Evolutionary conservation across 2,113 vertebrate species (phyloP).

Genomic region (Myrmecophaga tridactyla): DNA sequence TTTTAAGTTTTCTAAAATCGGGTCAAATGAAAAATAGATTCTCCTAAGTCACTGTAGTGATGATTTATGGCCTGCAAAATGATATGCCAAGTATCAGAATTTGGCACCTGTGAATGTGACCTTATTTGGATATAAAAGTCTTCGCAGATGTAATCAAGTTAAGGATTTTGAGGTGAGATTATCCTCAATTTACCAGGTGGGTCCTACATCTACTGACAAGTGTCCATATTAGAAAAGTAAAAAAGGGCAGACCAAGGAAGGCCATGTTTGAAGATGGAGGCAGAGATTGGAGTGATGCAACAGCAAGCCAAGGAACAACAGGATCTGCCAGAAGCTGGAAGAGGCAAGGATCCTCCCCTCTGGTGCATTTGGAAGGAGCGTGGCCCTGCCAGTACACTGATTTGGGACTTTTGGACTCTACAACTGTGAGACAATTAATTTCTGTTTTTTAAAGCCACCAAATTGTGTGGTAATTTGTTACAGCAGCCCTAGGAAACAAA

Average conservation of each 20-base stretch:
- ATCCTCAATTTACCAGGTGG: too few relatives aligned
- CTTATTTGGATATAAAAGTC: too few relatives aligned
- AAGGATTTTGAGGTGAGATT: too few relatives aligned
- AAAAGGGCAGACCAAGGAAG: not conserved
- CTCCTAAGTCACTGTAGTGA: not conserved
- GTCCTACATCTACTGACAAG: not conserved
- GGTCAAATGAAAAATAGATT: not conserved
- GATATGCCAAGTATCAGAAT: too few relatives aligned
- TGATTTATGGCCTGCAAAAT: too few relatives aligned
- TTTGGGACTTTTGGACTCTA: not conserved
- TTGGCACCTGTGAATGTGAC: too few relatives aligned
- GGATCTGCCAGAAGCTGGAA: not conserved
- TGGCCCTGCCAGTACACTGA: not conserved
- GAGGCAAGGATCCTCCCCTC: not conserved
- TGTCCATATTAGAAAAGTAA: not conserved
- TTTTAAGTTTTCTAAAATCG: not conserved
- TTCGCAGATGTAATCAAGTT: too few relatives aligned
- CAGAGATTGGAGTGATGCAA: not conserved
- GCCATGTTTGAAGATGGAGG: not conserved
- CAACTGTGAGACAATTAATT: not conserved
- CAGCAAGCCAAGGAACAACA: not conserved
- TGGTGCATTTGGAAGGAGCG: not conserved
- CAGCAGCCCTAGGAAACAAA: too few relatives aligned
- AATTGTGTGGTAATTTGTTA: too few relatives aligned
- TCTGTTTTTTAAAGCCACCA: not conserved